Base-by-base conservation (phyloP, 2,888 invertebrate species). In the Aromia moschata region DNA sequence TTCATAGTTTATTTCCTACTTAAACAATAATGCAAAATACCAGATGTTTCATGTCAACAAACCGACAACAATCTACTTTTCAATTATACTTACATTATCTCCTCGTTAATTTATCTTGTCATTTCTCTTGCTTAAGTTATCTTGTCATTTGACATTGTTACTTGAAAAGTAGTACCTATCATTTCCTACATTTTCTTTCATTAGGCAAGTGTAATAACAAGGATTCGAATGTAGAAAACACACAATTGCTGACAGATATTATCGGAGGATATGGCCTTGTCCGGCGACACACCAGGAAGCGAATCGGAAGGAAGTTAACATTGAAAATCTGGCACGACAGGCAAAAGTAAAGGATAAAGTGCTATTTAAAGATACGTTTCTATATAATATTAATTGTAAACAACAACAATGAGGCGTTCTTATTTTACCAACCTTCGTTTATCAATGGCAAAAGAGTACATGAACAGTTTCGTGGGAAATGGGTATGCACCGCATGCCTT, bases 301-400 rank as follows among this genome's bases (percentile, higher is more conserved):
- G 30, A 37, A 36, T 54, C 44, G 54, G 54, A 54, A 54, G 54
- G 54, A 54, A 54, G 54, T 54, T 25, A 38, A 54, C 54, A 54
- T 54, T 54, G 54, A 54, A 37, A 45, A 54, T 54, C 45, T 54
- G 25, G 43, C 43, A 25, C 37, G 18, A 12, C 14, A 17, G n/a
- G 18, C 33, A 17, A 16, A 33, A 47, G 11, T 36, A 47, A 47
- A 47, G 47, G 47, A 33, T 47, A 47, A 9, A 33, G 16, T 12
- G 11, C 47, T 47, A 47, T 47, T 47, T 47, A 18, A 47, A 47
- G 47, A 47, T 12, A 36, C 20, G 12, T 25, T 43, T 43, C 25
- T 20, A 47, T 20, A 37, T 18, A 12, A 36, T 18, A 11, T 36
- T 15, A 47, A 47, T 47, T 2, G 17, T 36, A 47, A 47, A 47